Conservation (phyloP, 2,797 vertebrate genomes). For the Pithecia hirsuta region DNA sequence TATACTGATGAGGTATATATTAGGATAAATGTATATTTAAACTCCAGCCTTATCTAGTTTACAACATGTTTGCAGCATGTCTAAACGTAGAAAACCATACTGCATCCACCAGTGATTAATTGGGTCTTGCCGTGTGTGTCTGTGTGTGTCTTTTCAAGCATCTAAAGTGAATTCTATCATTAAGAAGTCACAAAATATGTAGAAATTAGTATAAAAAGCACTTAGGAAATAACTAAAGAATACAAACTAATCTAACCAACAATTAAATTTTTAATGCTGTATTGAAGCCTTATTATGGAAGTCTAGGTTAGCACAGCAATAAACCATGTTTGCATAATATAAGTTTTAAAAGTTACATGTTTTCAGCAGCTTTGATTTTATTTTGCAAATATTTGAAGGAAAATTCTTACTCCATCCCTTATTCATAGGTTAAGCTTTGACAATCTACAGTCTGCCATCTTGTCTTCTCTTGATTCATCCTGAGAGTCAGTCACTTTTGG, state of each 20-base stretch:
- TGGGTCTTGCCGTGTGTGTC: conserved; percentile 11
- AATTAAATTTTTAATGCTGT: conserved; percentile 65
- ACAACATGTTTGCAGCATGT: not conserved
- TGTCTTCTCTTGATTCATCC: conserved; percentile 11
- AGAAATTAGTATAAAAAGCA: conserved; percentile 53
- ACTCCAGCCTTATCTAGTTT: conserved; percentile 41
- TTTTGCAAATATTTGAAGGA: conserved; percentile 49
- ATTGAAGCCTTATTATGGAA: conserved; percentile 52
- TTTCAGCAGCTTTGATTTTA: conserved; percentile 19
- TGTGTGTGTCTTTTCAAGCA: conserved; percentile 1
- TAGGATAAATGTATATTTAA: conserved; percentile 47
- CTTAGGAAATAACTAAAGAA: conserved; percentile 66
- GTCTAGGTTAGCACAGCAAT: conserved; percentile 5
- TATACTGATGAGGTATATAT: conserved; percentile 19
- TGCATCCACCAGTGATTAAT: conserved; percentile 34
- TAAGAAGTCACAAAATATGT: conserved; percentile 63
- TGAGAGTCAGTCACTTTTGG: conserved; percentile 11
- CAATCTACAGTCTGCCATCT: not conserved
- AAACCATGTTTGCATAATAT: conserved; percentile 56
- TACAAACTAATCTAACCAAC: conserved; percentile 62
- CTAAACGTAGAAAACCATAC: not conserved
- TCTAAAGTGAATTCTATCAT: conserved; percentile 48
- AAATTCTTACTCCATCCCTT: not conserved
- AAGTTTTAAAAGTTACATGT: conserved; percentile 45
- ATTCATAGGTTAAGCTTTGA: conserved; percentile 24